Evolutionary conservation across 2,888 invertebrate species (phyloP).

Genomic region (Fragum fragum): DNA sequence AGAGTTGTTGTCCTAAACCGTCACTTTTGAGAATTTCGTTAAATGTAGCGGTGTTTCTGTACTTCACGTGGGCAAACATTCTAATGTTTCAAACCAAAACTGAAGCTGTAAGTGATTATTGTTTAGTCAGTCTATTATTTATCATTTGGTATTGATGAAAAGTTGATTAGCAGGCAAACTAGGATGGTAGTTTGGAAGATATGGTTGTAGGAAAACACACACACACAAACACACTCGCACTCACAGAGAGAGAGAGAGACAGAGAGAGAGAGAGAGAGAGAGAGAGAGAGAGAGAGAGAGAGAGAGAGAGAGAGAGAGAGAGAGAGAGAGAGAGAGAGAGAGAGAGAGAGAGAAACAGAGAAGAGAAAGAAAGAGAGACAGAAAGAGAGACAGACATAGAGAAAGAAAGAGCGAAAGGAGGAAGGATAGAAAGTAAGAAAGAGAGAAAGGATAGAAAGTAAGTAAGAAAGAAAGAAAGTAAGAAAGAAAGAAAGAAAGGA

Average conservation of each 20-base stretch:
- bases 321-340: not conserved
- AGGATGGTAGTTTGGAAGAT: too few relatives aligned
- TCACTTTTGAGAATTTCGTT: too few relatives aligned
- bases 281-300: slow-evolving; percentile 41
- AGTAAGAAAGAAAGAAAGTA: not conserved
- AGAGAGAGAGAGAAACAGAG: not conserved
- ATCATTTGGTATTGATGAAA: too few relatives aligned
- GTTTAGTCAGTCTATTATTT: too few relatives aligned
- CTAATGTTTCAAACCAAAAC: too few relatives aligned
- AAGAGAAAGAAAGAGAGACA: not conserved
- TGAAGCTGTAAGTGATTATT: too few relatives aligned
- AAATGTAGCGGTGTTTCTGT: too few relatives aligned
- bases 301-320: slow-evolving; percentile 27
- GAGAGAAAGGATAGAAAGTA: not conserved
- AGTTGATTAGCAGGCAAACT: too few relatives aligned
- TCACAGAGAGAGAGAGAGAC: slow-evolving; percentile 5
- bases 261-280: slow-evolving; percentile 45
- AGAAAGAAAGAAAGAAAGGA: not conserved
- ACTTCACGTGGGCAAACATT: too few relatives aligned
- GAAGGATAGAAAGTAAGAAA: not conserved
- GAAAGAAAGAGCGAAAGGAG: not conserved
- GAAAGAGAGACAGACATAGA: not conserved
- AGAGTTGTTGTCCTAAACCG: too few relatives aligned
- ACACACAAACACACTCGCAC: too few relatives aligned
- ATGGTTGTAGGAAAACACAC: too few relatives aligned